phyloP scores from a whole-genome alignment of 2,797 vertebrate genomes.

The Acanthurus lineatus region DNA sequence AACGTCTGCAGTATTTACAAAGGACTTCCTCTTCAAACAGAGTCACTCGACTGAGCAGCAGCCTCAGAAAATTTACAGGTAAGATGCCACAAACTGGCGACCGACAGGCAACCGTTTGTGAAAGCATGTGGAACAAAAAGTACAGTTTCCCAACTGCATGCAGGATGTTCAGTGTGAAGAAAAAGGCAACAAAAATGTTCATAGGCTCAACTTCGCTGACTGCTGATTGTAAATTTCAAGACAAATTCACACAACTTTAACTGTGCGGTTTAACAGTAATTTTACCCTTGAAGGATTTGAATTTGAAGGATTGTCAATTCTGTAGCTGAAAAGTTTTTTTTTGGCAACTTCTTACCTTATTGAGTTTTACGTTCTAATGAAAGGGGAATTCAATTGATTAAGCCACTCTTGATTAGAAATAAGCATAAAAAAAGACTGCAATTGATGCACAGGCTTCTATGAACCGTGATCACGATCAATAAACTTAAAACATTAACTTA shows the following conservation, averaged over 20 bases:
- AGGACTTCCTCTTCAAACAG: conserved; percentile 35
- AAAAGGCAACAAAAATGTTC: neutral
- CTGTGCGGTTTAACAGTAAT: neutral
- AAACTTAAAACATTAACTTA: conserved; percentile 50
- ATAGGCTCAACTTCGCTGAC: neutral
- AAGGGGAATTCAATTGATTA: conserved; percentile 20
- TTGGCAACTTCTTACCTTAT: neutral
- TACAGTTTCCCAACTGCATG: neutral
- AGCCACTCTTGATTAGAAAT: conserved; percentile 25
- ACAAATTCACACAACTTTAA: neutral
- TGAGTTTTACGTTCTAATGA: neutral
- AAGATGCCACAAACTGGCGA: conserved; percentile 29
- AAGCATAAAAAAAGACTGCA: conserved; percentile 25
- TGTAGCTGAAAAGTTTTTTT: conserved; percentile 11
- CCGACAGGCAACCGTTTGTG: neutral
- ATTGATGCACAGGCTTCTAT: conserved; percentile 13
- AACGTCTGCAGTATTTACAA: conserved; percentile 66
- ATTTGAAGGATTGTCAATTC: conserved; percentile 61
- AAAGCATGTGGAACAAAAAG: conserved; percentile 7
- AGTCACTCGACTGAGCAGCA: conserved; percentile 46
- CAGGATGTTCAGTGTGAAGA: conserved; percentile 20
- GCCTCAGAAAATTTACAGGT: conserved; percentile 24
- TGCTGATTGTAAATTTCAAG: conserved; percentile 21
- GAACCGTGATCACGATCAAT: conserved; percentile 31
- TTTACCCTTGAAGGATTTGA: conserved; percentile 15